phyloP scores from a whole-genome alignment of 2,888 invertebrate genomes.

The Mystacides longicornis region DNA sequence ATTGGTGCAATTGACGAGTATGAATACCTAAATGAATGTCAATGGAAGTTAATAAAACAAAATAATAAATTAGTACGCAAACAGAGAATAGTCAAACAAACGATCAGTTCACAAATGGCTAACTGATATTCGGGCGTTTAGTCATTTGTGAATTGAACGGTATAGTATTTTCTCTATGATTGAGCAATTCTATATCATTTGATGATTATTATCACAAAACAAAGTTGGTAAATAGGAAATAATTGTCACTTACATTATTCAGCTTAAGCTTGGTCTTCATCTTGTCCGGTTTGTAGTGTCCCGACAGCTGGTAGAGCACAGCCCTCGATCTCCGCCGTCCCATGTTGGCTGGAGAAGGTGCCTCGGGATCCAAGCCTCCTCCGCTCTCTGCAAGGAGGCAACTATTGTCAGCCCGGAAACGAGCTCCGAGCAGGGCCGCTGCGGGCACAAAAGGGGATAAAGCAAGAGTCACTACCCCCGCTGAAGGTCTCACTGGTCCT shows the following conservation, averaged over 20 bases:
- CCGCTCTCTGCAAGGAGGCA: constrained; percentile 76
- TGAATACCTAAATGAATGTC: no score
- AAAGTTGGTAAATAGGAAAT: background rate
- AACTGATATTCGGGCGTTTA: no score
- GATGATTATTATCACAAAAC: no score
- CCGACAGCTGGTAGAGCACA: constrained; percentile 92
- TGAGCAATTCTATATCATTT: no score
- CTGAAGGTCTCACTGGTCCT: constrained; percentile 47
- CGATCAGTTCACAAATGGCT: no score
- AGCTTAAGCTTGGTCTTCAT: constrained; percentile 89
- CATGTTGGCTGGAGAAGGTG: constrained; percentile 80
- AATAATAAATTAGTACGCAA: no score
- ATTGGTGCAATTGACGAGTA: no score
- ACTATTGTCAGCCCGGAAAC: constrained; percentile 73
- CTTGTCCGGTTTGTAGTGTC: constrained; percentile 93
- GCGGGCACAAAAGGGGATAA: constrained; percentile 57
- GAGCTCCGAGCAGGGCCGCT: constrained; percentile 73
- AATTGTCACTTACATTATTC: constrained; percentile 73
- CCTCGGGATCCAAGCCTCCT: constrained; percentile 69
- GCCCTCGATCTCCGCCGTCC: constrained; percentile 88
- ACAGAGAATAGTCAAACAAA: no score
- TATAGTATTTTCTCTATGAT: no score
- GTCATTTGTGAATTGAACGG: no score
- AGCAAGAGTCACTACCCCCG: constrained; percentile 54
- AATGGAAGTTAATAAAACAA: no score